These are phyloP conservation scores for Tolmerus cingulatus DNA, from an alignment of 2,888 invertebrate genomes.

Conservation along the genomic window DNA sequence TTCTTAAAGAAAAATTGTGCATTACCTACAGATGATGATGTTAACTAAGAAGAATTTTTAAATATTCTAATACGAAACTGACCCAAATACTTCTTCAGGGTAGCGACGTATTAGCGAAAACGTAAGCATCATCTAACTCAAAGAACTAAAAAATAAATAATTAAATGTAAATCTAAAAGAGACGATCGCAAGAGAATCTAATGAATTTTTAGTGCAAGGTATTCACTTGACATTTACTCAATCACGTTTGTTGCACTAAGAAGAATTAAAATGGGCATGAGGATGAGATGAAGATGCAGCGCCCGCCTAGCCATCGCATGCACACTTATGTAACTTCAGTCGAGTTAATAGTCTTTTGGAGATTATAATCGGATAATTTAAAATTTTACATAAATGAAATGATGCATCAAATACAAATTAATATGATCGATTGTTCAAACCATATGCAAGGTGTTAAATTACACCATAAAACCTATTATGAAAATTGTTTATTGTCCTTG, in stretches of 20 bases:
- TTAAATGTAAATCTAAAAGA: background rate
- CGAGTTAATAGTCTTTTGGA: background rate
- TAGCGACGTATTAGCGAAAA: background rate
- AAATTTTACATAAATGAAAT: background rate
- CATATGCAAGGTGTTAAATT: background rate
- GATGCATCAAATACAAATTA: background rate
- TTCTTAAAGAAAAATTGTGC: background rate
- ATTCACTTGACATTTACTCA: conserved; percentile 34
- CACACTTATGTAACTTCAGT: background rate
- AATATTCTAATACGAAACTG: background rate
- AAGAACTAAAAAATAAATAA: background rate
- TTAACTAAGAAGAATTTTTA: background rate
- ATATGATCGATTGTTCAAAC: background rate
- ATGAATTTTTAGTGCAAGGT: conserved; percentile 29
- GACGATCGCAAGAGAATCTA: background rate
- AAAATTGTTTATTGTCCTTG: background rate
- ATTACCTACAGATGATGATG: background rate
- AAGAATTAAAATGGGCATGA: conserved; percentile 6
- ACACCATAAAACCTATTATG: background rate
- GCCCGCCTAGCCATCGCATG: background rate
- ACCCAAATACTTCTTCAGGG: background rate
- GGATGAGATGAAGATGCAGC: background rate
- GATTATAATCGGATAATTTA: background rate
- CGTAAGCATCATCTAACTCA: background rate
- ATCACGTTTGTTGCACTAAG: conserved; percentile 23